A percentile compares a stretch with the other conserved stretches of the same genome.
Conservation (phyloP, 1,140 invertebrate genomes). For the Zaprionus capensis region DNA sequence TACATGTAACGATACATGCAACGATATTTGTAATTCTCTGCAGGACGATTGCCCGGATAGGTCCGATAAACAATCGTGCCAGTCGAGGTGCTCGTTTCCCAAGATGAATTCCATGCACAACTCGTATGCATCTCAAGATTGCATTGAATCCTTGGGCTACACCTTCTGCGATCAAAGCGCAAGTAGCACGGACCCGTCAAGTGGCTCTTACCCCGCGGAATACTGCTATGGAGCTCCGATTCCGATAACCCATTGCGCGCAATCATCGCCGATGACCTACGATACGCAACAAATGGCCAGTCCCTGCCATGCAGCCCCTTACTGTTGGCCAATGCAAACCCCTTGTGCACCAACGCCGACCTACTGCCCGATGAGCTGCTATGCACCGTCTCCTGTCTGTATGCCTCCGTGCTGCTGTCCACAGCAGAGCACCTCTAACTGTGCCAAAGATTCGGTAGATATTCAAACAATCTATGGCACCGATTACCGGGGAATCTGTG, state of each 20-base stretch:
- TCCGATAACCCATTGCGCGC: background rate
- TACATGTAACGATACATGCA: too few relatives aligned
- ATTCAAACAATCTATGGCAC: constrained; percentile 38
- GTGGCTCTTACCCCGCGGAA: background rate
- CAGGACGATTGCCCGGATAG: background rate
- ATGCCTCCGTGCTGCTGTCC: background rate
- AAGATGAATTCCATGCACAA: background rate
- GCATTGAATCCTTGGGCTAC: background rate
- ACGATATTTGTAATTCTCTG: too few relatives aligned
- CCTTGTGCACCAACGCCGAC: background rate
- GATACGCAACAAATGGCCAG: too few relatives aligned
- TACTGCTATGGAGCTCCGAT: background rate
- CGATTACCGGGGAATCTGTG: constrained; percentile 38
- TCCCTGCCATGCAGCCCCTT: too few relatives aligned
- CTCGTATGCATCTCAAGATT: background rate
- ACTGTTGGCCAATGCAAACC: background rate
- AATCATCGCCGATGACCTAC: too few relatives aligned
- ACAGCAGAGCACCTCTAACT: background rate
- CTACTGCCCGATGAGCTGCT: background rate
- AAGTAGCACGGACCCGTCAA: background rate
- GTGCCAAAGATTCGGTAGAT: constrained; percentile 33
- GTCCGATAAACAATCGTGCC: background rate
- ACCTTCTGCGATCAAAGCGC: background rate
- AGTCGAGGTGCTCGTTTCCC: background rate
- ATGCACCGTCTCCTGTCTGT: too few relatives aligned